phyloP scores from a whole-genome alignment of 2,797 vertebrate genomes.

The Diplodus sargus region DNA sequence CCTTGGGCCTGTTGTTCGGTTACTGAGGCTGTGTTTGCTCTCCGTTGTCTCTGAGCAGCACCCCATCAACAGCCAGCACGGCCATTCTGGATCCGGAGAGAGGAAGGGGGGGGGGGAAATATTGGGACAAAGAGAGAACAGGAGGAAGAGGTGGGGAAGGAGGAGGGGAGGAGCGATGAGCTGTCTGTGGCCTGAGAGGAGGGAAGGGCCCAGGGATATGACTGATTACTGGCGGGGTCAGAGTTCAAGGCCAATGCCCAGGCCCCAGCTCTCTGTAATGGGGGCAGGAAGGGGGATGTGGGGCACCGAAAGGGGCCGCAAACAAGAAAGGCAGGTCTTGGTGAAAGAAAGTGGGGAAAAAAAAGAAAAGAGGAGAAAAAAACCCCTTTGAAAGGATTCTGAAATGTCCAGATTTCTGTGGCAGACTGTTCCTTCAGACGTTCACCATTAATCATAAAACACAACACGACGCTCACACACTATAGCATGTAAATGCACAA shows the following conservation, averaged over 20 bases:
- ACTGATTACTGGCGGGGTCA: constrained; percentile 87
- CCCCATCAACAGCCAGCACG: constrained; percentile 79
- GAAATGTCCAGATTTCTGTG: constrained; percentile 63
- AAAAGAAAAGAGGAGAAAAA: constrained; percentile 18
- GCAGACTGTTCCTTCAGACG: constrained; percentile 53
- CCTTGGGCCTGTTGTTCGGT: constrained; percentile 70
- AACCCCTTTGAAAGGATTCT: constrained; percentile 60
- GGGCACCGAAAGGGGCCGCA: constrained; percentile 67
- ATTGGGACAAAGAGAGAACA: constrained; percentile 70
- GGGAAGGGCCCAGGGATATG: constrained; percentile 85
- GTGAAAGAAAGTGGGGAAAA: constrained; percentile 70
- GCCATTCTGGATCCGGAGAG: constrained; percentile 75
- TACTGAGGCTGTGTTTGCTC: constrained; percentile 72
- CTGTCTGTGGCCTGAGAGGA: constrained; percentile 81
- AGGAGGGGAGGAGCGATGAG: constrained; percentile 69
- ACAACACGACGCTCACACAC: constrained; percentile 9
- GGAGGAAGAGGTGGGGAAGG: constrained; percentile 63
- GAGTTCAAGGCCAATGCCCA: constrained; percentile 84
- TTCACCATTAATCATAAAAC: constrained; percentile 57
- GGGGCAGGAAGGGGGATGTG: constrained; percentile 63
- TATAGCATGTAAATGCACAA: constrained; percentile 2
- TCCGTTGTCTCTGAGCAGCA: constrained; percentile 72
- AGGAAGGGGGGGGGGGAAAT: constrained; percentile 49
- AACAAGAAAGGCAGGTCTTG: constrained; percentile 69
- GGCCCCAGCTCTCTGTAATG: constrained; percentile 70